phyloP scores from a whole-genome alignment of 92 coral and sea anemone species.

The Porites cylindrica region DNA sequence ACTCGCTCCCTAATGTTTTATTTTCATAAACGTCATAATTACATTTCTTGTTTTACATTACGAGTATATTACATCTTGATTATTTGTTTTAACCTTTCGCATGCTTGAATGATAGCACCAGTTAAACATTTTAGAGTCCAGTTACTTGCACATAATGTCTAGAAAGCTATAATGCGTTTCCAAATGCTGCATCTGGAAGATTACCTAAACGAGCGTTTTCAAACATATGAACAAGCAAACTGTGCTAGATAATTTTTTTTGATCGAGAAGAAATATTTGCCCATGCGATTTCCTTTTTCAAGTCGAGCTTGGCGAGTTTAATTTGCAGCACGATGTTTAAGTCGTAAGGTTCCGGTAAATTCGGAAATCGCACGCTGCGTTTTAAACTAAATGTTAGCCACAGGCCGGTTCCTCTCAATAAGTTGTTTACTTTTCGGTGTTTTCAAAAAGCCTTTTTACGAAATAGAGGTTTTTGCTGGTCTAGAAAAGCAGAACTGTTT shows the following conservation, averaged over 20 bases:
- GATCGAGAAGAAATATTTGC: neutral
- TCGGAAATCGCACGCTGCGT: constrained; percentile 47
- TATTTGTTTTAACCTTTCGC: neutral
- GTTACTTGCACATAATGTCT: neutral
- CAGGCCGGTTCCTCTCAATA: constrained; percentile 34
- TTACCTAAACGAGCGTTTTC: too few species aligned
- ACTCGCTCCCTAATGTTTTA: constrained; percentile 34
- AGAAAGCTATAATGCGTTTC: neutral
- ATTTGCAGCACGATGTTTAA: constrained; percentile 2
- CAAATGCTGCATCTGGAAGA: too few species aligned
- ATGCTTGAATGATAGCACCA: neutral
- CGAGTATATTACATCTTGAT: neutral
- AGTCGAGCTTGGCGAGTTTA: neutral
- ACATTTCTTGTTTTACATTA: neutral
- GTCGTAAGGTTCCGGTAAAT: constrained; percentile 37
- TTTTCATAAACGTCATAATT: constrained; percentile 20
- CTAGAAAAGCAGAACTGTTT: constrained; percentile 2
- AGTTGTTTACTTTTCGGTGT: constrained; percentile 47
- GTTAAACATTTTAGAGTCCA: neutral
- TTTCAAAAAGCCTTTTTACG: constrained; percentile 25
- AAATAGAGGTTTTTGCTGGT: neutral
- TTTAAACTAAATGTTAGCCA: constrained; percentile 36
- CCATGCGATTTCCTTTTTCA: neutral
- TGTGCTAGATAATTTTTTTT: neutral
- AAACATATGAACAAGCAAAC: neutral